Base-by-base conservation (phyloP, 1,140 invertebrate species). In the Formica exsecta region DNA sequence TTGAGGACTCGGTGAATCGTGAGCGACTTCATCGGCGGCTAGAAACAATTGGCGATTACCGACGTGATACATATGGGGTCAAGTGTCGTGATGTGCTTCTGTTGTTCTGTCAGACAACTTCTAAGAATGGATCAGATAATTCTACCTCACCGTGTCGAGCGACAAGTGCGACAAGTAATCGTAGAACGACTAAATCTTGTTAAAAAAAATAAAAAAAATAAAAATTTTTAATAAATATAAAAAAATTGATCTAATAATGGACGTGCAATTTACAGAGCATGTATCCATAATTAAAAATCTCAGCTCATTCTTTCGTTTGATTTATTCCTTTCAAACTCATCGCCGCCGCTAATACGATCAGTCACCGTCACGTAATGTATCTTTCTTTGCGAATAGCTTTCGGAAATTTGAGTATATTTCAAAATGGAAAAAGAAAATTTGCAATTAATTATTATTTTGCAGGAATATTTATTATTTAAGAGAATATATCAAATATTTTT, bases 1-100 rank as follows among this genome's bases (percentile, higher is more conserved):
- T 57, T 36, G 86, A 91, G 92, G 90, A 91, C 93, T 91, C 93
- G 90, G 86, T 90, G 93, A 94, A 94, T 94, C 93, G 93, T 93
- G 93, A 92, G 90, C 92, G 64, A 92, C 90, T 87, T 48, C 88
- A 92, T 93, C 91, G 89, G 86, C 32, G 57, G n/a, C 41, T 51
- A 8, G 44, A 86, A 74, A 83, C 44, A 48, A 8, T 38, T 38
- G 71, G 57, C 70, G 77, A 57, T 25, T 77, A 64, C 9, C 62
- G 9, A 61, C 48, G 59, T 61, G 71, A 90, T 92, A 90, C 64
- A 87, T 80, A 77, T 64, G 80, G 90, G 92, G 91, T 93, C 91
- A 90, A 44, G 91, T 81, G 87, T 85, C 87, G 87, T 90, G 77
- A 87, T 93, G 89, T 38, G 32, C 80, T 87, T 87, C 85, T 83